Percentiles rank a stretch among this genome's conserved stretches.
Evolutionary conservation across 2,797 vertebrate genomes (phyloP).

Genomic region (Craterocephalus amniculus): DNA sequence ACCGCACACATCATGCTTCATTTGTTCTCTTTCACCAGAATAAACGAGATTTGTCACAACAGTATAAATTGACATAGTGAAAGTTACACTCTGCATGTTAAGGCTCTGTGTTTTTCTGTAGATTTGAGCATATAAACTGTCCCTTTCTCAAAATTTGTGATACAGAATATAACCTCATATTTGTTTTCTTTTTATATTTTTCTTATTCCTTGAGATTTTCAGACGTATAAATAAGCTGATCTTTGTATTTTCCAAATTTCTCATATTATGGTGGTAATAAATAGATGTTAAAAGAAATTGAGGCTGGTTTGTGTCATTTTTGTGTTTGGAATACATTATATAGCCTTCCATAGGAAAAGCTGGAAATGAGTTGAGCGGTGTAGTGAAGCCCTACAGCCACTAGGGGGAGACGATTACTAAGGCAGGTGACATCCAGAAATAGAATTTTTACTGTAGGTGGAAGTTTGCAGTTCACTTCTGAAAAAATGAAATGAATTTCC

Average conservation of each 20-base stretch:
- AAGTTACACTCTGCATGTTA: conserved; percentile 68
- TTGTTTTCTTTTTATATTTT: conserved; percentile 85
- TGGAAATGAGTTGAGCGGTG: background rate
- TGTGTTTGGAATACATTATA: background rate
- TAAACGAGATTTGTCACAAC: conserved; percentile 55
- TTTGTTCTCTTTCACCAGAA: conserved; percentile 26
- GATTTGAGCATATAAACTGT: conserved; percentile 65
- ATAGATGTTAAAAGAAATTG: conserved; percentile 82
- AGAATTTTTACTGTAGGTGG: background rate
- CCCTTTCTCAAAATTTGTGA: conserved; percentile 78
- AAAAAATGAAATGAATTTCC: too few species aligned
- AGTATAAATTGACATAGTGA: conserved; percentile 48
- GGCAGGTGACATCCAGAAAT: background rate
- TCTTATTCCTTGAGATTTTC: conserved; percentile 83
- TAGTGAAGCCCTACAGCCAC: background rate
- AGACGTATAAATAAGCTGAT: conserved; percentile 85
- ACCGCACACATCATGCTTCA: conserved; percentile 22
- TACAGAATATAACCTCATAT: conserved; percentile 82
- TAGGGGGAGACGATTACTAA: conserved; percentile 14
- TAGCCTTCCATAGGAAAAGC: background rate
- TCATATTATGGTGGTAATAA: conserved; percentile 88
- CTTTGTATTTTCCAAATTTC: conserved; percentile 89
- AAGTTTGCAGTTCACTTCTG: too few species aligned
- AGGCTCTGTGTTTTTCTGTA: conserved; percentile 61
- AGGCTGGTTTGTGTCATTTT: background rate